phyloP scores from a whole-genome alignment of 2,113 vertebrate species.

The Lagopus leucura region DNA sequence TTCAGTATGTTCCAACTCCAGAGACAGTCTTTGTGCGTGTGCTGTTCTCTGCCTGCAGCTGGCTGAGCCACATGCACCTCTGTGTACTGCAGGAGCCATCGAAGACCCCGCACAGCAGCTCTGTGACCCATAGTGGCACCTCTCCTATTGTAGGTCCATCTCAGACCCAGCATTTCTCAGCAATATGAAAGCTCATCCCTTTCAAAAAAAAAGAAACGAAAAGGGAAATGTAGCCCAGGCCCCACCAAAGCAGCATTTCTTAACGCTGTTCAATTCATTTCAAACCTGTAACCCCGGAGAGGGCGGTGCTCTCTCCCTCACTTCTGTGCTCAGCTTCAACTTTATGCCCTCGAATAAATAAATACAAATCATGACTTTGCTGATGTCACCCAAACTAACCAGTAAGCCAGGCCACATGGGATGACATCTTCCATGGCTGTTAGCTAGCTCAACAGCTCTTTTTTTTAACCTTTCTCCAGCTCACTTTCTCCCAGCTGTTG shows the following conservation, averaged over 20 bases:
- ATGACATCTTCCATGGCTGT: background rate
- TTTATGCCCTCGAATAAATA: background rate
- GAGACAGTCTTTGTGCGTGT: fast-evolving
- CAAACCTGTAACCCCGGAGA: background rate
- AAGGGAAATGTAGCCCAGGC: background rate
- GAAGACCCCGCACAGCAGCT: background rate
- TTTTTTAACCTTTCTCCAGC: background rate
- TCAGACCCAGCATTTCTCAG: background rate
- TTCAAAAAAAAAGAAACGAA: background rate
- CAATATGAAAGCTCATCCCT: background rate
- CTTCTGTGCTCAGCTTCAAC: background rate
- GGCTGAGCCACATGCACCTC: fast-evolving
- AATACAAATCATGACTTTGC: background rate
- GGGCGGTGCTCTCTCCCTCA: background rate
- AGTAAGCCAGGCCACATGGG: background rate
- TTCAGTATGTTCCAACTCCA: background rate
- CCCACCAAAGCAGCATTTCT: fast-evolving
- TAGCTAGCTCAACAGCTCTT: background rate
- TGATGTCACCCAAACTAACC: background rate
- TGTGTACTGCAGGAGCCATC: background rate
- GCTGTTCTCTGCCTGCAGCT: background rate
- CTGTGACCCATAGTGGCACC: background rate
- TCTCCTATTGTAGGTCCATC: background rate
- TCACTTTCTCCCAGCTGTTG: background rate
- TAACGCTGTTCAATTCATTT: background rate